These are phyloP conservation scores for Diloba caeruleocephala DNA, from an alignment of 2,888 invertebrate genomes.

Conservation along the genomic window DNA sequence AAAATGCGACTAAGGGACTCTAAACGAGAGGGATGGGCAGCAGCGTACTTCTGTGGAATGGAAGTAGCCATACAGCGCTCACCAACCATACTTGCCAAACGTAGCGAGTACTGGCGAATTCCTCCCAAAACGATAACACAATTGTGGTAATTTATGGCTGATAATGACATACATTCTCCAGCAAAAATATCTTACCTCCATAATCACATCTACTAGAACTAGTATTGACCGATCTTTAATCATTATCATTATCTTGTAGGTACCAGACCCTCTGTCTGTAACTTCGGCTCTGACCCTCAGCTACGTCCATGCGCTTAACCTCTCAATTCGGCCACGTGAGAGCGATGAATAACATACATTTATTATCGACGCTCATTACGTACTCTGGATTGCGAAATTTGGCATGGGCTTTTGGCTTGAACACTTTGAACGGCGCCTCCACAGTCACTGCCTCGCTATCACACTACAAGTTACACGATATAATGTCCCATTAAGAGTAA, in stretches of 20 bases:
- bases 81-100: no score
- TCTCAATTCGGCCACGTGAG: constrained; percentile 23
- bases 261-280: neutral
- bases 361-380: constrained; percentile 40
- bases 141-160: no score
- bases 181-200: neutral
- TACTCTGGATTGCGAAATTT: constrained; percentile 79
- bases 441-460: constrained; percentile 63
- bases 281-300: neutral
- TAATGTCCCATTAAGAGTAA: constrained; percentile 16
- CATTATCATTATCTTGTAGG: neutral
- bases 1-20: no score
- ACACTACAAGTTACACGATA: constrained; percentile 45
- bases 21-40: no score
- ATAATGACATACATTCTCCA: neutral
- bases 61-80: no score
- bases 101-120: no score
- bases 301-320: constrained; percentile 11
- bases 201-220: constrained; percentile 1
- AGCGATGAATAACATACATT: constrained; percentile 22
- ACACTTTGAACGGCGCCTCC: constrained; percentile 52
- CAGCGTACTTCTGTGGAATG: no score
- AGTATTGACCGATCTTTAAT: neutral
- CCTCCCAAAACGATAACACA: no score
- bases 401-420: constrained; percentile 77